A percentile compares a stretch with the other conserved stretches of the same genome.
These are phyloP conservation scores for Drosophila guanche DNA, from an alignment of 1,140 invertebrate species.

Conservation along the genomic window DNA sequence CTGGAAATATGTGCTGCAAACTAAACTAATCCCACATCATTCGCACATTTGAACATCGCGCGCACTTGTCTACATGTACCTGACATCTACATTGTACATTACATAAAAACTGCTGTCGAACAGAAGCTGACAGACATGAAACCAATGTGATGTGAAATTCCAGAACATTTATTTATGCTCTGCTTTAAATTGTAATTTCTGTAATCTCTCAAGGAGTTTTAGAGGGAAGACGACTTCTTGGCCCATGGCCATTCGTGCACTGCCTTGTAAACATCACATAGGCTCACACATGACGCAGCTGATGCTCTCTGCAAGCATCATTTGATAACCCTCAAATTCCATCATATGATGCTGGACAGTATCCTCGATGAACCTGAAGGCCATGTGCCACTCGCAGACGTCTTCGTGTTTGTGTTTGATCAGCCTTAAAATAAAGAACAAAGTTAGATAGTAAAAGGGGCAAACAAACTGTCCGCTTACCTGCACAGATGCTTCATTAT, in stretches of 20 bases:
- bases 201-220: no score
- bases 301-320: slow-evolving; percentile 48
- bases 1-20: no score
- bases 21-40: no score
- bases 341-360: slow-evolving; percentile 40
- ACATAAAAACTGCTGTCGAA: no score
- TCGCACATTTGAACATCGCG: no score
- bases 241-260: neutral
- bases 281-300: slow-evolving; percentile 36
- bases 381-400: slow-evolving; percentile 57
- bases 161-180: no score
- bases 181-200: no score
- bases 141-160: no score
- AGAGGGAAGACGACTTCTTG: no score
- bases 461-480: slow-evolving; percentile 8
- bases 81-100: no score
- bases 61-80: no score
- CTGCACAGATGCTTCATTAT: slow-evolving; percentile 65
- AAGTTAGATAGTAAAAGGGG: neutral
- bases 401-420: slow-evolving; percentile 51
- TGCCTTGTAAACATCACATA: neutral
- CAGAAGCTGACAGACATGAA: no score
- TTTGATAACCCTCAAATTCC: slow-evolving; percentile 15
- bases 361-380: slow-evolving; percentile 54
- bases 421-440: slow-evolving; percentile 16